A percentile compares a stretch with the other conserved stretches of the same genome.
These are phyloP conservation scores for Nephrotoma appendiculata DNA, from an alignment of 2,888 invertebrate genomes.

Conservation along the genomic window DNA sequence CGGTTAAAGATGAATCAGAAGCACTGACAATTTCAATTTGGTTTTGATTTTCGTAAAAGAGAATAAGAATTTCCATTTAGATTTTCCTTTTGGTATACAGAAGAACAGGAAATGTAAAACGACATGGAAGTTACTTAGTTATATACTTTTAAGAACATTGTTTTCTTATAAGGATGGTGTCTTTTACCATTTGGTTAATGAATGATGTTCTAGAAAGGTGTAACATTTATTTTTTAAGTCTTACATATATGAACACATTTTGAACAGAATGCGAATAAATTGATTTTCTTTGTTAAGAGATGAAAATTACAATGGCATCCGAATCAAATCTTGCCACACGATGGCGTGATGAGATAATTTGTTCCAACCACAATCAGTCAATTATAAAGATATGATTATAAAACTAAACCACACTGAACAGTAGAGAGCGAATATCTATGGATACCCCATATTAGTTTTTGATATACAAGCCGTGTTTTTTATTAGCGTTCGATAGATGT, in stretches of 20 bases:
- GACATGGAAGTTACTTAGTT: background rate
- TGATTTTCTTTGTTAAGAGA: no score
- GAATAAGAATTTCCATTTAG: background rate
- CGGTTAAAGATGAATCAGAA: background rate
- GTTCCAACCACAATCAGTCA: no score
- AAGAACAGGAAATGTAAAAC: background rate
- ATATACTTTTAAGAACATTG: background rate
- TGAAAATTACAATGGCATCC: no score
- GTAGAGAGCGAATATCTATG: background rate
- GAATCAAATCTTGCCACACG: no score
- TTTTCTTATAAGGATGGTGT: background rate
- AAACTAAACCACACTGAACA: background rate
- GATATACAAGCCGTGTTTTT: no score
- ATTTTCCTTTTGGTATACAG: background rate
- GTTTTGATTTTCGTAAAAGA: background rate
- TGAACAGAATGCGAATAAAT: background rate
- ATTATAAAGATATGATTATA: background rate
- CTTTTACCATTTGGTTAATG: background rate
- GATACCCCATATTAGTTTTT: background rate
- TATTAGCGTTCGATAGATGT: no score
- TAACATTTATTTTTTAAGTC: background rate
- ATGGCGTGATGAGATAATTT: no score
- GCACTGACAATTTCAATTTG: background rate
- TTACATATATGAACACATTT: no score
- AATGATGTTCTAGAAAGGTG: background rate